Evolutionary conservation across 30 jellyfish, hydroid and myxozoan species (phyloP), one percentile per base, ranked within the genome.

Genomic region (Chrysaora quinquecirrha): DNA sequence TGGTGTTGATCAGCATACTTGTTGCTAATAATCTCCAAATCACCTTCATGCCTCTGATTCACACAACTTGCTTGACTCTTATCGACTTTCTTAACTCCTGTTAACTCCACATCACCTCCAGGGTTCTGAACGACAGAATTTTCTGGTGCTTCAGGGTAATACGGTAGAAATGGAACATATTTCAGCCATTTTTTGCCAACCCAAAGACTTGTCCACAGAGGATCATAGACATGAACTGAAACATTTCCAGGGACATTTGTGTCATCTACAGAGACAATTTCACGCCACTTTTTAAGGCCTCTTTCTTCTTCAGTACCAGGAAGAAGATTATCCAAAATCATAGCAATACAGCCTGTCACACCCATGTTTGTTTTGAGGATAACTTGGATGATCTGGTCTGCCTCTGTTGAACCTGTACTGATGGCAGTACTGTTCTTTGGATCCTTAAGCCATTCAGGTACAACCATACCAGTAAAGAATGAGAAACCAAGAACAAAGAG

Each of bases 391-490:
- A 90, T 84, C 62, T 90, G 96, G 63, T 90, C 93, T 2, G 86
- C 43, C 58, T 90, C 96, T n/a, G 22, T 23, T 1, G 54, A 68
- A 19, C 96, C 97, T 52, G 97, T 90, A 65, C 77, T 77, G 11
- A 90, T 90, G 32, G 87, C 89, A 19, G 27, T 30, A 2, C 80
- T 79, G 52, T 84, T 90, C 46, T 69, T 84, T n/a, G n/a, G n/a
- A n/a, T n/a, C n/a, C 48, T 30, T 72, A 25, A 91, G 27, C 98
- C 98, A 91, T 27, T 85, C 80, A 1, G 98, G 96, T 2, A 91
- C 76, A 54, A 91, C 94, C 96, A 91, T 91, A 23, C 98, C 98
- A 22, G 94, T 85, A 78, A 91, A 91, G 48, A 91, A 79, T 18
- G 98, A 80, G 73, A 91, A 91, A 2, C 98, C 98, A 20, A 91